Evolutionary conservation across 2,797 vertebrate species (phyloP).

Genomic region (Melanotaenia boesemani): DNA sequence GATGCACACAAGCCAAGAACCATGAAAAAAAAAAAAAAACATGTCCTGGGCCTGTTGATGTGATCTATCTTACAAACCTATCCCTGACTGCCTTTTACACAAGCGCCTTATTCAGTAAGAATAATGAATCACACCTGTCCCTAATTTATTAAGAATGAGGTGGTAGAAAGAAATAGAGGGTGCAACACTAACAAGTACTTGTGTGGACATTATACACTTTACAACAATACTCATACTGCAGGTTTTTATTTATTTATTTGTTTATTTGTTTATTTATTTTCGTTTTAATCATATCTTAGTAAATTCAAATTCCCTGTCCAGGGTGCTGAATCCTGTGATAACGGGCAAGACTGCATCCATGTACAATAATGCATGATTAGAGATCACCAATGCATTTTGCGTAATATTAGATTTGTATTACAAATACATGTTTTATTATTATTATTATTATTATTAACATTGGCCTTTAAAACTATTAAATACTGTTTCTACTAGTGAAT

Average conservation of each 20-base stretch:
- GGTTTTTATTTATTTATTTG: too few relatives aligned
- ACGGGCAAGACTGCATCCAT: conserved; percentile 16
- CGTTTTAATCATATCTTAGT: conserved; percentile 21
- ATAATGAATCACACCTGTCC: too few relatives aligned
- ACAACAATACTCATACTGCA: not conserved
- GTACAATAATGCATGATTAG: not conserved
- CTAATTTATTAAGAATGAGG: too few relatives aligned
- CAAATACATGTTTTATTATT: not conserved
- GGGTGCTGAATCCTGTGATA: conserved; percentile 69
- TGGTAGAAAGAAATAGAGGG: not conserved
- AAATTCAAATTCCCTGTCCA: conserved; percentile 73
- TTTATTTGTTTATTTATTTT: not conserved
- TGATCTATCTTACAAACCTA: too few relatives aligned
- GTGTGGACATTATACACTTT: not conserved
- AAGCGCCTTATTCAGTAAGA: too few relatives aligned
- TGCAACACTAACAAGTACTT: not conserved
- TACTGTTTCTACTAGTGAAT: not conserved
- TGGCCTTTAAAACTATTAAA: not conserved
- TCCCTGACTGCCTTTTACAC: too few relatives aligned
- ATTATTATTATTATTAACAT: not conserved
- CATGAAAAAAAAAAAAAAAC: not conserved
- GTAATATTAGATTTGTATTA: not conserved
- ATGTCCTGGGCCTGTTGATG: not conserved
- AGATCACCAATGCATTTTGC: not conserved
- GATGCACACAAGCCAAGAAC: not conserved